Evolutionary conservation across 1,140 invertebrate genomes (phyloP), one percentile per base, ranked within the genome.

Genomic region (Dendrolimus punctatus): DNA sequence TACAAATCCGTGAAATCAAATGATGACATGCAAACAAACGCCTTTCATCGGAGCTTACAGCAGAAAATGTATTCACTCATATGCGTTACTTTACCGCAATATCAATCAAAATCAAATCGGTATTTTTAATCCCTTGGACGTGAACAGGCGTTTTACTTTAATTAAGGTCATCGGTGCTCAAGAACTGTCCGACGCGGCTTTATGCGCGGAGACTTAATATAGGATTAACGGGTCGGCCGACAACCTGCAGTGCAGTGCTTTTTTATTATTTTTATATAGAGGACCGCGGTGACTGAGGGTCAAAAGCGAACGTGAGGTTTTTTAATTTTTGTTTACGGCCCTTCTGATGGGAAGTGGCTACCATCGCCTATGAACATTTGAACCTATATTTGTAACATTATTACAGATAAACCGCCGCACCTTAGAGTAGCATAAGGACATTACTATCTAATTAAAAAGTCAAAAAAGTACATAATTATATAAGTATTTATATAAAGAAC

Each of bases 91-190:
- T 76, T 65, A 66, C 67, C 62, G 61, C 57, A 68, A 69, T 71
- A 77, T 77, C 76, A 76, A 81, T 81, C 76, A 78, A 78, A 71
- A 75, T 78, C 70, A 73, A 66, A 72, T 66, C 64, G 57, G 62
- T 68, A 72, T 62, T 76, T 75, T 67, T 78, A 74, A 74, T 74
- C 66, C 69, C 61, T 39, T 53, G 53, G 64, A 62, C 61, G 53
- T 47, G 57, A 62, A 68, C 57, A 63, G 66, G 70, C 64, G 61
- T 61, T 70, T 66, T 66, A 54, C 69, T 57, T 75, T 74, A 75
- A 78, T 75, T 75, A 69, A 70, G 64, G 68, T 68, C 58, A 58
- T 64, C 59, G 51, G 40, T 51, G 49, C 46, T 59, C 57, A 51
- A 53, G 55, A 49, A 46, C 62, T 54, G 48, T 51, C 62, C 58